Conservation (phyloP, 2,113 vertebrate genomes). For the Talpa occidentalis region DNA sequence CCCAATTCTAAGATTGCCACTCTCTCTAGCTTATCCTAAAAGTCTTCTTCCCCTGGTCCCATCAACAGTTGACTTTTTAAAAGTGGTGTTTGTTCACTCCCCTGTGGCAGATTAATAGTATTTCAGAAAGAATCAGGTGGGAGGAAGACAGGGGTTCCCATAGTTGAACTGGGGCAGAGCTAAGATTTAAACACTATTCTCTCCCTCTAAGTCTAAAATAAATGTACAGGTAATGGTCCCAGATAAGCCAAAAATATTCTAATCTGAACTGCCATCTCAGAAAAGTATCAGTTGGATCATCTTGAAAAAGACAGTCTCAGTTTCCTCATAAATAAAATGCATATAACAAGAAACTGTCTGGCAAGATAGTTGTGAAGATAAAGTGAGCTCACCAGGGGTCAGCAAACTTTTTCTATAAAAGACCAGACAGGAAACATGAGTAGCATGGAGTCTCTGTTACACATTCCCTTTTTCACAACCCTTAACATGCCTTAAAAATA, state of each 20-base stretch:
- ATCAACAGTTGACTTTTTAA: background rate
- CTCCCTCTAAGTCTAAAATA: background rate
- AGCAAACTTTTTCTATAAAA: background rate
- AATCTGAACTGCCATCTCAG: background rate
- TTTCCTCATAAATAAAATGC: slow-evolving; percentile 31
- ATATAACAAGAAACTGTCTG: background rate
- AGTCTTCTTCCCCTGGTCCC: background rate
- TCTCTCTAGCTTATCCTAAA: background rate
- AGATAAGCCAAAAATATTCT: background rate
- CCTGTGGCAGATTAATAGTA: background rate
- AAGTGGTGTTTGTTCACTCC: background rate
- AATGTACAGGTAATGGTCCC: background rate
- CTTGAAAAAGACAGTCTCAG: background rate
- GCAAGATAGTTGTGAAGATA: background rate
- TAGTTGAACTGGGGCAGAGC: background rate
- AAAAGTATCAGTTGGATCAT: background rate
- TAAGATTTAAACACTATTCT: background rate
- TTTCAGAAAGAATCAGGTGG: background rate
- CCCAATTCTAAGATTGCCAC: background rate
- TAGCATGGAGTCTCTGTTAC: background rate
- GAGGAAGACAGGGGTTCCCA: background rate
- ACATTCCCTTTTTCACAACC: background rate
- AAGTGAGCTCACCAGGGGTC: background rate
- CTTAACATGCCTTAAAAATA: background rate
- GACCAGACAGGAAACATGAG: slow-evolving; percentile 5